phyloP scores from a whole-genome alignment of 2,797 vertebrate genomes.

The Anguilla anguilla region DNA sequence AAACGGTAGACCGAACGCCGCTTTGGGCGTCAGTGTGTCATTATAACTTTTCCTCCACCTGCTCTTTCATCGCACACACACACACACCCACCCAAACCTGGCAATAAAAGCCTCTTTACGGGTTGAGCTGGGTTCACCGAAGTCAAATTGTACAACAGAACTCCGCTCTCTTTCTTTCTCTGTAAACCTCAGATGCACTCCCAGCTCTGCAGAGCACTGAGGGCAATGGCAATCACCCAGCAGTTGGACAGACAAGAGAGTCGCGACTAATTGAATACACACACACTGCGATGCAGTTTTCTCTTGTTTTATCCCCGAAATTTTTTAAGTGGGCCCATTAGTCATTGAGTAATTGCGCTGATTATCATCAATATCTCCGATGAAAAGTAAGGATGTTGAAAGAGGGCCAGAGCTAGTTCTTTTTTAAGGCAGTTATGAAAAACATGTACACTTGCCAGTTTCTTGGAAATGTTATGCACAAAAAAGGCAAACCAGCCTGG shows the following conservation, averaged over 20 bases:
- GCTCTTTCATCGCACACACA: not conserved
- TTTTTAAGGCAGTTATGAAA: not conserved
- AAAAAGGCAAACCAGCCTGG: not conserved
- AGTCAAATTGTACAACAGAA: not conserved
- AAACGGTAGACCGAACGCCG: not conserved
- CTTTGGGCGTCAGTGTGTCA: not conserved
- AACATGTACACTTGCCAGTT: not conserved
- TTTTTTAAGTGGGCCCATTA: conserved; percentile 5
- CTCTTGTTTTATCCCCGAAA: not conserved
- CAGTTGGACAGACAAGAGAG: not conserved
- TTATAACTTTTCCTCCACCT: not conserved
- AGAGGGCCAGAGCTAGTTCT: not conserved
- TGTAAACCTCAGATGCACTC: not conserved
- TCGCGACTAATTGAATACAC: not conserved
- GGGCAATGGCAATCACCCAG: not conserved
- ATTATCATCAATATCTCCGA: not conserved
- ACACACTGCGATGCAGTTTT: not conserved
- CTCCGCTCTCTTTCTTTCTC: not conserved
- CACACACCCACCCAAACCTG: not conserved
- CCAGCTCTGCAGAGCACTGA: not conserved
- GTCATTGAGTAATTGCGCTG: conserved; percentile 4
- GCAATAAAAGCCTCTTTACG: not conserved
- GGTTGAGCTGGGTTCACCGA: not conserved
- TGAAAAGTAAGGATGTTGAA: not conserved
- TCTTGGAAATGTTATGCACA: not conserved